phyloP scores from a whole-genome alignment of 1,140 invertebrate species.

The Pentalonia nigronervosa region DNA sequence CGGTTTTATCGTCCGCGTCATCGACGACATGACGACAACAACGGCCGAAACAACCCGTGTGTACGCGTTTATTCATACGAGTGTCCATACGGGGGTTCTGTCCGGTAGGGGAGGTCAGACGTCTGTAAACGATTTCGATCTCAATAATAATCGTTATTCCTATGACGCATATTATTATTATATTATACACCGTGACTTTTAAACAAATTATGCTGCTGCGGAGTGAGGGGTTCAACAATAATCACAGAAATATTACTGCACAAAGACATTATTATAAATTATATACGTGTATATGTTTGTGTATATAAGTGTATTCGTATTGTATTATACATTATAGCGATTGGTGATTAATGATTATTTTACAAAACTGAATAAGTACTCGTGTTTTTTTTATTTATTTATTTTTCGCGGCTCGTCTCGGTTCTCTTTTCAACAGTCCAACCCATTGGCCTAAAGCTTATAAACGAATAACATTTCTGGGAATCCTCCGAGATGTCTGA shows the following conservation, averaged over 20 bases:
- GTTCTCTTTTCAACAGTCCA: neutral
- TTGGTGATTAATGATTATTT: neutral
- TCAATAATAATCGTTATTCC: neutral
- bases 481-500: neutral
- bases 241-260: neutral
- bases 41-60: too few relatives aligned
- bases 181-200: neutral
- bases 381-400: neutral
- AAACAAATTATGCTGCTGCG: neutral
- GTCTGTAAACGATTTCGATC: neutral
- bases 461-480: neutral
- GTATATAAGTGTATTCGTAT: neutral
- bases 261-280: neutral
- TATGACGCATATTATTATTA: neutral
- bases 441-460: neutral
- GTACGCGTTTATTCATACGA: neutral
- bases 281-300: neutral
- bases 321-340: neutral
- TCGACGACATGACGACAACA: neutral
- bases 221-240: neutral
- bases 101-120: neutral
- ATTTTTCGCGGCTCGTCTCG: neutral
- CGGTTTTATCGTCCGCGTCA: neutral
- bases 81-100: neutral
- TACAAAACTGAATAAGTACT: neutral